These are phyloP conservation scores for Papilio glaucus DNA, from an alignment of 1,140 invertebrate species.

Conservation along the genomic window DNA sequence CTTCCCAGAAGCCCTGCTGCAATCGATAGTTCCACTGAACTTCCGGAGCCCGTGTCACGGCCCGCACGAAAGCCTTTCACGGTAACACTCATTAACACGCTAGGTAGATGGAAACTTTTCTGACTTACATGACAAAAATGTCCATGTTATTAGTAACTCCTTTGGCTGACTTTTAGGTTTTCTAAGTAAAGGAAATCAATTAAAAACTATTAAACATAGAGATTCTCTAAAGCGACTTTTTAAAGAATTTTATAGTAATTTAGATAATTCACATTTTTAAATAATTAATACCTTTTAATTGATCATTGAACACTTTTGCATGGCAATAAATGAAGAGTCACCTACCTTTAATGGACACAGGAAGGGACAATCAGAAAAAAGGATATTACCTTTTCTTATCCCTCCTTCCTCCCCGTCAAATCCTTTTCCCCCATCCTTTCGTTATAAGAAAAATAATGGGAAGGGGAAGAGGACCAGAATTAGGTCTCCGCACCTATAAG, in stretches of 20 bases:
- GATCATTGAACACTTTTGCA: too few relatives aligned
- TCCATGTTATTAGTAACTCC: not conserved
- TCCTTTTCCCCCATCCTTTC: too few relatives aligned
- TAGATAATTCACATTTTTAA: too few relatives aligned
- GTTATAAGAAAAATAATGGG: too few relatives aligned
- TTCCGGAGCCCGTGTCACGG: not conserved
- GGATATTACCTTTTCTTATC: too few relatives aligned
- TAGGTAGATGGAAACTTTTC: conserved; percentile 15
- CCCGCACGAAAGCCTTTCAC: conserved; percentile 30
- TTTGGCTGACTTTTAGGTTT: not conserved
- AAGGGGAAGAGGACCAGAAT: too few relatives aligned
- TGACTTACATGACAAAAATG: not conserved
- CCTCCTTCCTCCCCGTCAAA: too few relatives aligned
- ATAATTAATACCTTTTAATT: too few relatives aligned
- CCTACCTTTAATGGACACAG: too few relatives aligned
- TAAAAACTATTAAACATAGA: not conserved
- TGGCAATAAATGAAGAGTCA: too few relatives aligned
- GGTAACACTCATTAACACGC: conserved; percentile 12
- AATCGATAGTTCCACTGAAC: conserved; percentile 34
- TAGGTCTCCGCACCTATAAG: too few relatives aligned
- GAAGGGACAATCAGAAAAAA: too few relatives aligned
- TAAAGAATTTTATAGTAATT: not conserved
- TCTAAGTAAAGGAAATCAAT: not conserved
- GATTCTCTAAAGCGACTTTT: not conserved
- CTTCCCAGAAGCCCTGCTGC: conserved; percentile 1